These are phyloP conservation scores for Aphelenchoides fujianensis DNA, from an alignment of 1,140 invertebrate species.

Conservation along the genomic window DNA sequence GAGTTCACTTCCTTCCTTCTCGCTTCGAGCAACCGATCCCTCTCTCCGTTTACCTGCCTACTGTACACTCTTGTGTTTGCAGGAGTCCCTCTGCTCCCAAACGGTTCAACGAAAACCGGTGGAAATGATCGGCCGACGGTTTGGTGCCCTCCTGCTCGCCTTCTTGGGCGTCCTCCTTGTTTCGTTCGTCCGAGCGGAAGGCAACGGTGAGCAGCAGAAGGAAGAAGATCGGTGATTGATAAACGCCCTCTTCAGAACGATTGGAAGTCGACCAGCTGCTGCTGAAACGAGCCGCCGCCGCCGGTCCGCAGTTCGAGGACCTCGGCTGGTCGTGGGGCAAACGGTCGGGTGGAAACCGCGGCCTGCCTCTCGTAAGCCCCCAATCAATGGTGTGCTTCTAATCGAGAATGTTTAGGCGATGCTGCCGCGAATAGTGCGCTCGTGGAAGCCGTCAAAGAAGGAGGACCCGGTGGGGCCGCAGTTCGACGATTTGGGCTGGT, in stretches of 20 bases:
- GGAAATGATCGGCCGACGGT: not conserved
- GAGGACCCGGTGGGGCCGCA: too few relatives aligned
- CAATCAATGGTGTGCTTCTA: not conserved
- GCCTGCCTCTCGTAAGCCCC: not conserved
- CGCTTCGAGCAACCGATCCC: too few relatives aligned
- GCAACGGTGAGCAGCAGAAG: not conserved
- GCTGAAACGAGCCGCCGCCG: not conserved
- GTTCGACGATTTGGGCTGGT: too few relatives aligned
- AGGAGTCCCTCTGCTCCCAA: not conserved
- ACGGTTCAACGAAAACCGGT: not conserved
- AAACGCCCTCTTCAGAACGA: not conserved
- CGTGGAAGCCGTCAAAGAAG: constrained; percentile 2
- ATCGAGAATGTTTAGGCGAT: not conserved
- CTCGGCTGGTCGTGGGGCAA: not conserved
- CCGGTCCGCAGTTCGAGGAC: not conserved
- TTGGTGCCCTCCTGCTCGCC: not conserved
- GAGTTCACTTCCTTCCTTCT: too few relatives aligned
- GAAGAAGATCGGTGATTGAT: not conserved
- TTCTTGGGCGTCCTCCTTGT: not conserved
- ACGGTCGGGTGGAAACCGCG: not conserved
- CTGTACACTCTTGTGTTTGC: too few relatives aligned
- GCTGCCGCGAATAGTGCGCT: constrained; percentile 4
- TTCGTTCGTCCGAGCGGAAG: not conserved
- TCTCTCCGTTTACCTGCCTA: too few relatives aligned
- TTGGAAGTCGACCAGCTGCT: not conserved